Evolutionary conservation across 30 jellyfish, hydroid and myxozoan species (phyloP), one percentile per base, ranked within the genome.

Genomic region (Aurelia sp.): DNA sequence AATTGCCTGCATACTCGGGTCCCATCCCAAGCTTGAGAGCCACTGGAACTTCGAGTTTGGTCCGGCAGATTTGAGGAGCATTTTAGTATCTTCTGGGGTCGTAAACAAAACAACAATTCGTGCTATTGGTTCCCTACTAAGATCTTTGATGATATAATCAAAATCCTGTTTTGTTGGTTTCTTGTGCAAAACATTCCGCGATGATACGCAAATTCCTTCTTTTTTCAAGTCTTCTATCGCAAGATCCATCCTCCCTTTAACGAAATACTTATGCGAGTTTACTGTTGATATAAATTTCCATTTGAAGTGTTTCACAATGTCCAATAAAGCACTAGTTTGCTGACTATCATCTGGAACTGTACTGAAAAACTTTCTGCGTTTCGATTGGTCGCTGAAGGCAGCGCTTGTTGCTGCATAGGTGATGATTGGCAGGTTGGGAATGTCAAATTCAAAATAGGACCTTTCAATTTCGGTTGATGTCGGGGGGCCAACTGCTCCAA

Each of bases 331-430:
- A 23, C 35, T 1, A 13, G 66, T 63, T 52, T 81, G 91, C 41
- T 16, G 16, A 0, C 75, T 44, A 68, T 81, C 91, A 7, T 87
- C 68, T 15, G 91, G 91, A 0, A 81, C 60, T 37, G 91, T 81
- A 11, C 91, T 40, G 44, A 8, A 81, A 62, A 81, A 66, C 40
- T 66, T 27, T 27, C 33, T 81, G 33, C 19, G 53, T 19, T 33
- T 11, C 3, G 15, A 31, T 40, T 63, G 19, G 22, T 68, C 20
- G 18, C 66, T 84, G 62, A 81, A 53, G 19, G 33, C 87, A 3
- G 35, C 77, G 75, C 91, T 66, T 23, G 87, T 66, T 10, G 91
- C 91, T 6, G 79, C 66, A 58, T 81, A 58, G 70, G 87, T 81
- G 16, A 65, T 74, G n/a, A 81, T 68, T 10, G 87, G 60, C 0